Evolutionary conservation across 2,113 vertebrate species (phyloP).

Genomic region (Pandion haliaetus): DNA sequence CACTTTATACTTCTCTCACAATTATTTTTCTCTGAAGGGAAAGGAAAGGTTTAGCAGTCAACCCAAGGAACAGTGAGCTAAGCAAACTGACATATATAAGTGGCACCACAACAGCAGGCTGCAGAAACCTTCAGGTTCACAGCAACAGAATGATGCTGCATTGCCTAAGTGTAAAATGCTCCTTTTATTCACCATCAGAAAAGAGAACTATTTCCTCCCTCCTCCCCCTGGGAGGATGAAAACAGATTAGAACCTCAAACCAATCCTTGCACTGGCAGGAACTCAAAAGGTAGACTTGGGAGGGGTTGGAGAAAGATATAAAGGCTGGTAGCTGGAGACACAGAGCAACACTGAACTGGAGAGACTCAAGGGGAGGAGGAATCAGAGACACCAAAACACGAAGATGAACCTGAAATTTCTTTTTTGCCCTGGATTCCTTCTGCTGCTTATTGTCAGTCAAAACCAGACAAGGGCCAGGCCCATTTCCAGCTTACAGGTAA

Average conservation of each 20-base stretch:
- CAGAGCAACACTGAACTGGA: background rate
- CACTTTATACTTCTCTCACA: background rate
- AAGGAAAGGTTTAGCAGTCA: background rate
- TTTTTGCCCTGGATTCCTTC: slow-evolving; percentile 27
- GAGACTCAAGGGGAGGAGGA: background rate
- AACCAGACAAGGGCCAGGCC: slow-evolving; percentile 40
- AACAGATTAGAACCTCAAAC: slow-evolving; percentile 35
- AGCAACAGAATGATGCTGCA: background rate
- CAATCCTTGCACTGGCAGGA: slow-evolving; percentile 55
- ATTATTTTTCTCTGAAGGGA: background rate
- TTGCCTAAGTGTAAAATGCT: background rate
- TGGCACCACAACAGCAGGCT: background rate
- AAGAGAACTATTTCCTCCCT: background rate
- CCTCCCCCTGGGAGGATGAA: slow-evolving; percentile 27
- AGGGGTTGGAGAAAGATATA: slow-evolving; percentile 47
- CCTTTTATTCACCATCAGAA: background rate
- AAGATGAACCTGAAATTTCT: slow-evolving; percentile 36
- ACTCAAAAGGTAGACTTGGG: slow-evolving; percentile 50
- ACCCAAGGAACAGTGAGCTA: background rate
- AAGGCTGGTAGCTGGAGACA: slow-evolving; percentile 43
- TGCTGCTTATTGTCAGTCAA: slow-evolving; percentile 48
- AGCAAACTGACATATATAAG: background rate
- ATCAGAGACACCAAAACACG: background rate
- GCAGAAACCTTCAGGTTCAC: background rate
- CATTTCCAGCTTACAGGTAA: slow-evolving; percentile 62